These are phyloP conservation scores for Drosophila serrata DNA, from an alignment of 1,140 invertebrate species.

Conservation along the genomic window DNA sequence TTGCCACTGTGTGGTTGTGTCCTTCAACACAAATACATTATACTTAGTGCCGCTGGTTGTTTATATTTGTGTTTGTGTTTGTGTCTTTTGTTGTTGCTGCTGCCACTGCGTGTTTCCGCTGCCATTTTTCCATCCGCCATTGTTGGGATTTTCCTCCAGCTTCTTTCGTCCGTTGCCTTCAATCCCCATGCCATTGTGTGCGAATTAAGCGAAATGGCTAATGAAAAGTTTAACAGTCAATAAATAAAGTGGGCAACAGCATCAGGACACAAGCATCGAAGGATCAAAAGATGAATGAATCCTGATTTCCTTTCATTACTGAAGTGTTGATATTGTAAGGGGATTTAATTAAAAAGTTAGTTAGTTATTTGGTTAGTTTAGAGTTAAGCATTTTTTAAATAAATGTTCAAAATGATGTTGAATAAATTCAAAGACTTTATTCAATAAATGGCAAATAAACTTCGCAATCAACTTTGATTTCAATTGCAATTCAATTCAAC, in stretches of 20 bases:
- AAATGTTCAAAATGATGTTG: neutral
- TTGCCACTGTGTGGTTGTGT: conserved; percentile 73
- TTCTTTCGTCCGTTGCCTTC: conserved; percentile 35
- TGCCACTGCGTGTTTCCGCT: conserved; percentile 55
- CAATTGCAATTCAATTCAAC: conserved; percentile 20
- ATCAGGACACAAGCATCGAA: conserved; percentile 24
- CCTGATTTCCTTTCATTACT: neutral
- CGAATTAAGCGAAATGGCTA: conserved; percentile 82
- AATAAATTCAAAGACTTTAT: neutral
- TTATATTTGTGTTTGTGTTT: conserved; percentile 42
- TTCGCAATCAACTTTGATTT: conserved; percentile 6
- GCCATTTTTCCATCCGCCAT: conserved; percentile 51
- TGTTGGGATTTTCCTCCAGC: conserved; percentile 29
- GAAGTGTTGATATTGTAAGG: neutral
- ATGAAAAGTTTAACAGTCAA: conserved; percentile 83
- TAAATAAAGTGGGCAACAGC: conserved; percentile 62
- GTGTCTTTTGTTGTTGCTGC: conserved; percentile 39
- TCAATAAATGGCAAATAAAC: conserved; percentile 2
- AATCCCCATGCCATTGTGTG: conserved; percentile 76
- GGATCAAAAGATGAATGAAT: conserved; percentile 18
- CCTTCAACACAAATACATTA: conserved; percentile 78
- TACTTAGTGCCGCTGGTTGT: conserved; percentile 67
- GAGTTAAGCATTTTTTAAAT: too few relatives aligned
- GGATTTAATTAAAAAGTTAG: neutral
- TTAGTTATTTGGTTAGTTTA: too few relatives aligned